phyloP scores from a whole-genome alignment of 2,113 vertebrate genomes.

The Candoia aspera region DNA sequence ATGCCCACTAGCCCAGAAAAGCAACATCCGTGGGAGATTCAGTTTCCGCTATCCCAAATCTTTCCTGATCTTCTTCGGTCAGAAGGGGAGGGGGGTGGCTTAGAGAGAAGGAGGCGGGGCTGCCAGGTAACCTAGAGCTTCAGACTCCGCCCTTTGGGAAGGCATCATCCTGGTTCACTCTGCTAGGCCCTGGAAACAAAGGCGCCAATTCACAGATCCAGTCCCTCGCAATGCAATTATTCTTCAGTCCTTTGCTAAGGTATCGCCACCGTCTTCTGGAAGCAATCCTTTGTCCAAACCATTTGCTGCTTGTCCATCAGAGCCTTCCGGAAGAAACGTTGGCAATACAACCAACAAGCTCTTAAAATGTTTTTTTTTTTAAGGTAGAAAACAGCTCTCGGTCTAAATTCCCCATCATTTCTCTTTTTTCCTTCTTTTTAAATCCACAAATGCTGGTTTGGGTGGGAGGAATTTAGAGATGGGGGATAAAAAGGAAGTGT shows the following conservation, averaged over 20 bases:
- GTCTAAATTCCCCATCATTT: not conserved
- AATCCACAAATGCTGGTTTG: not conserved
- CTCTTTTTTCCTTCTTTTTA: not conserved
- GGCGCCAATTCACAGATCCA: not conserved
- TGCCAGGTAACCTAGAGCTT: not conserved
- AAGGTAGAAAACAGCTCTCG: constrained; percentile 19
- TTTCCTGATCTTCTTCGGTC: not conserved
- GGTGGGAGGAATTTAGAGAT: accelerated
- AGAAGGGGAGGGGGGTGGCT: not conserved
- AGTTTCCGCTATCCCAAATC: not conserved
- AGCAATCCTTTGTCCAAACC: not conserved
- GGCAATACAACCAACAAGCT: not conserved
- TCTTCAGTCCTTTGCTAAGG: not conserved
- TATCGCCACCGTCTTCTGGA: not conserved
- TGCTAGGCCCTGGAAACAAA: not conserved
- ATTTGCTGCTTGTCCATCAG: not conserved
- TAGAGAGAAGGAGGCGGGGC: not conserved
- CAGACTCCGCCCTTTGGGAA: not conserved
- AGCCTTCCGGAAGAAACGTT: accelerated
- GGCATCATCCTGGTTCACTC: not conserved
- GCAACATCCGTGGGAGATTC: not conserved
- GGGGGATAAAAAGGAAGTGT: not conserved
- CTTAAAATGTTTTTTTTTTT: not conserved
- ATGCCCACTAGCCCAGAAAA: not conserved
- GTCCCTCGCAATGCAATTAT: not conserved